Base-by-base conservation (phyloP, 2,113 vertebrate genomes). In the Tyto alba region DNA sequence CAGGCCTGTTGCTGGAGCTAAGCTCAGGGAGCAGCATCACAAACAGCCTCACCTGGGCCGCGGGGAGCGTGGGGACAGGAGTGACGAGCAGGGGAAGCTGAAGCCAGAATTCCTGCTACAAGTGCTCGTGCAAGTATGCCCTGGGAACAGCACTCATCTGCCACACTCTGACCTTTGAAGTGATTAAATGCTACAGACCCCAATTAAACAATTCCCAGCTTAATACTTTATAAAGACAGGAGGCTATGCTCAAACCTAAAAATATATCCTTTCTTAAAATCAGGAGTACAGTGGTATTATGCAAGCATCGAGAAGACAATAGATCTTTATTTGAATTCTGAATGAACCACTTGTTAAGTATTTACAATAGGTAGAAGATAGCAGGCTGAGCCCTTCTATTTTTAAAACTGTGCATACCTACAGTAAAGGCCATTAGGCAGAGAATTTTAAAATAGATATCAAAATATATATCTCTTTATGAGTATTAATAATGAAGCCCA, bases 281-380 rank as follows among this genome's bases (percentile, higher is more conserved):
- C 36, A 43, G 74, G 85, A 93, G 45, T 50, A 59, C 47, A 57
- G 78, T 3, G 2, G 63, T 36, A 82, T 96, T 96, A 96, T 67
- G 95, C 78, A 96, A 93, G 90, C 60, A 14, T 38, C 34, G 78
- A 34, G 85, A 95, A 86, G 88, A 94, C 95, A 95, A 96, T 71
- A 81, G 88, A 71, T 59, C 93, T 85, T 80, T 73, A 86, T 90
- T 17, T 88, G 85, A 92, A 86, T 93, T 88, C 85, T 96, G 82
- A 96, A 96, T 93, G 90, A 96, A 93, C 63, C 68, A 67, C 85
- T 71, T 90, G 88, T 36, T 88, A 83, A 85, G 90, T 92, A 55
- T 96, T 96, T 97, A 94, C 92, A 96, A 89, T 26, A 86, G 78
- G 63, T 34, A 80, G 80, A 71, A 95, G 89, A 71, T 13, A 23